phyloP scores from a whole-genome alignment of 2,113 vertebrate genomes.

The Silurus glanis region DNA sequence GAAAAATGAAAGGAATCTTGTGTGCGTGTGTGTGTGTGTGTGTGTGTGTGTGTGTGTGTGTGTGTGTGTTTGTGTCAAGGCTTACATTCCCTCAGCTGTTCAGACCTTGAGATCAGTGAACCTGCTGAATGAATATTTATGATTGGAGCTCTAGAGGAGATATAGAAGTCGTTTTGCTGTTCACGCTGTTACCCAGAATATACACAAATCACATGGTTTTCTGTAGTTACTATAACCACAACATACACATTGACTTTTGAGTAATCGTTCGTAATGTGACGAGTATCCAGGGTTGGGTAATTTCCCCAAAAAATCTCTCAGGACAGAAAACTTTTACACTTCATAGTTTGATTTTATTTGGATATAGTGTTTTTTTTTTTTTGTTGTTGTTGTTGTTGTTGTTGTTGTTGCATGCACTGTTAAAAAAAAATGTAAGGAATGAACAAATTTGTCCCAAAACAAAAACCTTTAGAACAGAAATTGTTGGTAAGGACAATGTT shows the following conservation, averaged over 20 bases:
- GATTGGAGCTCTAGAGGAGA: background rate
- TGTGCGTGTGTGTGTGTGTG: slow-evolving; percentile 21
- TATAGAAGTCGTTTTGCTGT: background rate
- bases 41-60: slow-evolving; percentile 15
- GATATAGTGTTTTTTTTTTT: too few relatives aligned
- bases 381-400: too few relatives aligned
- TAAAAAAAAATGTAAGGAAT: background rate
- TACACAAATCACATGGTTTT: background rate
- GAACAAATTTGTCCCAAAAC: background rate
- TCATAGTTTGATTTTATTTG: too few relatives aligned
- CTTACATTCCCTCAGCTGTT: slow-evolving; percentile 27
- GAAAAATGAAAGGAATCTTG: slow-evolving; percentile 45
- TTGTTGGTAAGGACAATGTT: background rate
- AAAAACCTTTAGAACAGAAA: background rate
- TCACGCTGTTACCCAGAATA: background rate
- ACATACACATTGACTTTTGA: background rate
- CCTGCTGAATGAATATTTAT: background rate
- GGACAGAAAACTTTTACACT: too few relatives aligned
- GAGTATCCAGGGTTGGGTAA: too few relatives aligned
- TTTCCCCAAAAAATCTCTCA: too few relatives aligned
- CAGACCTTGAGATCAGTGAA: slow-evolving; percentile 3
- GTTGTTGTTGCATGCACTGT: too few relatives aligned
- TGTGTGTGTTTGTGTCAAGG: slow-evolving; percentile 20
- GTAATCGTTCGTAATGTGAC: too few relatives aligned
- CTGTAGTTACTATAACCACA: background rate